Base-by-base conservation (phyloP, 2,113 vertebrate genomes). In the Abramis brama region DNA sequence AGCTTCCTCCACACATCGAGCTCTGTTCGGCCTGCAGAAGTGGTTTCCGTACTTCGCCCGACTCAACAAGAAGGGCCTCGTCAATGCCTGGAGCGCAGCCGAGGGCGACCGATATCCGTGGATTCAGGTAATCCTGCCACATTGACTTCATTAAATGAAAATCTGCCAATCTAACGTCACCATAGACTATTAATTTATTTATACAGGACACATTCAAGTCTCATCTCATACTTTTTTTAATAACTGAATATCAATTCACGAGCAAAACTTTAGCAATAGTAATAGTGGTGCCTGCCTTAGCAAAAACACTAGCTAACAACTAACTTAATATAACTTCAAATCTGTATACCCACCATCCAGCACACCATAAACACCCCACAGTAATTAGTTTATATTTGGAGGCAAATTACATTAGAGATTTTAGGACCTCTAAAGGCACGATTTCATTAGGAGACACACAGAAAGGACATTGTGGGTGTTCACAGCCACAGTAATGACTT, bases 31-130 rank as follows among this genome's bases (percentile, higher is more conserved):
- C 21, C 94, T 97, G 73, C 96, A 97, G 91, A 96, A 96, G 73
- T 97, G 96, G 96, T 96, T 96, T 57, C 96, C 96, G 0, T 96
- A 96, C 91, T 96, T 96, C 79, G 96, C 96, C 55, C 93, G 96
- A 33, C 96, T 97, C 36, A 96, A 97, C 91, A 96, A 95, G 92
- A 96, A 96, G 86, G 96, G 96, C 21, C 94, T 97, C 59, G 96
- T 97, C 88, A 97, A 97, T 84, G 96, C 96, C 68, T 97, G 96
- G 96, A 97, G 96, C 79, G 95, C 96, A 66, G 95, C 96, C 86
- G 96, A 97, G 92, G 96, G 95, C 87, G 96, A 97, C 92, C 95
- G 94, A 92, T 96, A 95, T 95, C 96, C 96, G 0, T 97, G 96
- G 96, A 97, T 97, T 93, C 96, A 97, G 95, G 96, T 97, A 87